Evolutionary conservation across 2,113 vertebrate genomes (phyloP).

Genomic region (Promerops cafer): DNA sequence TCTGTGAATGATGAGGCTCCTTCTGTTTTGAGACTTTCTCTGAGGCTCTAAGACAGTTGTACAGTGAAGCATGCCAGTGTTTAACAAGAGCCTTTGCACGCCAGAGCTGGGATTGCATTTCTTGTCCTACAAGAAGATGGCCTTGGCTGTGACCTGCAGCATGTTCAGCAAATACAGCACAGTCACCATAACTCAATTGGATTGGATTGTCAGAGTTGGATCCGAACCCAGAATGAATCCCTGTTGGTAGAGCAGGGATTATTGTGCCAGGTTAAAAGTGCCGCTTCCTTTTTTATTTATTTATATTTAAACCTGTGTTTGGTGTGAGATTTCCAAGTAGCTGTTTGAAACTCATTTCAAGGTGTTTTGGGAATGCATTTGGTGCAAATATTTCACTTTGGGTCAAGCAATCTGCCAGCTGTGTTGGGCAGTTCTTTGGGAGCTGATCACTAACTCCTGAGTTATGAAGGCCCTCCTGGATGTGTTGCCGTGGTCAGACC

Average conservation of each 20-base stretch:
- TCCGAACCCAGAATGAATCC: not conserved
- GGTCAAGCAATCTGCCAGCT: accelerated
- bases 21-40: not conserved
- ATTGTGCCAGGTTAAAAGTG: not conserved
- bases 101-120: not conserved
- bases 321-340: not conserved
- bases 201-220: not conserved
- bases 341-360: not conserved
- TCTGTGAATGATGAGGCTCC: not conserved
- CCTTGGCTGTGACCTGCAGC: not conserved
- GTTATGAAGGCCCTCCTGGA: not conserved
- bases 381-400: not conserved
- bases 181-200: not conserved
- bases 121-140: not conserved
- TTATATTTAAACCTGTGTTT: not conserved
- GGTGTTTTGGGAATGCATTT: not conserved
- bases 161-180: not conserved
- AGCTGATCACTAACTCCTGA: not conserved
- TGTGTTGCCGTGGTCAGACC: not conserved
- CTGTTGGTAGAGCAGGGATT: not conserved
- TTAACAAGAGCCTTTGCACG: not conserved
- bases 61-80: not conserved
- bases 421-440: not conserved
- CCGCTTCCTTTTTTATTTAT: not conserved
- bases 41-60: not conserved